These are phyloP conservation scores for Junonia oenone DNA, from an alignment of 2,888 invertebrate genomes.

Conservation along the genomic window DNA sequence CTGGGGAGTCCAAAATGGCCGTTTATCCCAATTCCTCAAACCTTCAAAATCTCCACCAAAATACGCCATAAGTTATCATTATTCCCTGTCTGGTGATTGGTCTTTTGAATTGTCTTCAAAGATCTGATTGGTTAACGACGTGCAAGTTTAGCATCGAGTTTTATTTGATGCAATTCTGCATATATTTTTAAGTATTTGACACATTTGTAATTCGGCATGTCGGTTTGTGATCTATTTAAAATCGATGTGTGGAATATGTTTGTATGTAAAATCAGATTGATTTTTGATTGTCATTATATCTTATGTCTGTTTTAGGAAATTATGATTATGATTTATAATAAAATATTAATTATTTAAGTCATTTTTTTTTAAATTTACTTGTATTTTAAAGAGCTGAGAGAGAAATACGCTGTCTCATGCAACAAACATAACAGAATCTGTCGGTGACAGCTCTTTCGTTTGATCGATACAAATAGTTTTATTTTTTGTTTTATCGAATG, in stretches of 20 bases:
- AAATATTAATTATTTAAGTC: background rate
- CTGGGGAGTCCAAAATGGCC: constrained; percentile 30
- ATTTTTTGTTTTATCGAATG: too few species aligned
- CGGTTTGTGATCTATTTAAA: background rate
- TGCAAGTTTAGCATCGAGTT: too few species aligned
- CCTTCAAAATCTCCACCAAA: background rate
- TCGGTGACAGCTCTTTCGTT: background rate
- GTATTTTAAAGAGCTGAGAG: background rate
- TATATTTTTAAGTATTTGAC: too few species aligned
- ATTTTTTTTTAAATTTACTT: background rate
- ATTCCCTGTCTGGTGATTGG: background rate
- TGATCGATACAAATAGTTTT: too few species aligned
- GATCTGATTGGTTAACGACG: too few species aligned
- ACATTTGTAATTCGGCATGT: background rate
- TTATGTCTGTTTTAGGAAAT: background rate
- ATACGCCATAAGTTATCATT: background rate
- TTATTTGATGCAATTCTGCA: too few species aligned
- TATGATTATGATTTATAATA: background rate
- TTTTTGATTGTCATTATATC: background rate
- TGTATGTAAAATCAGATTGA: background rate
- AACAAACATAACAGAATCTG: background rate
- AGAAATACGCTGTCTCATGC: too few species aligned
- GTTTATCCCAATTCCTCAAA: background rate
- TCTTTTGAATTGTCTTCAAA: background rate
- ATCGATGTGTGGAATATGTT: too few species aligned